Conservation (phyloP, 2,888 invertebrate species). For the Therioaphis trifolii region DNA sequence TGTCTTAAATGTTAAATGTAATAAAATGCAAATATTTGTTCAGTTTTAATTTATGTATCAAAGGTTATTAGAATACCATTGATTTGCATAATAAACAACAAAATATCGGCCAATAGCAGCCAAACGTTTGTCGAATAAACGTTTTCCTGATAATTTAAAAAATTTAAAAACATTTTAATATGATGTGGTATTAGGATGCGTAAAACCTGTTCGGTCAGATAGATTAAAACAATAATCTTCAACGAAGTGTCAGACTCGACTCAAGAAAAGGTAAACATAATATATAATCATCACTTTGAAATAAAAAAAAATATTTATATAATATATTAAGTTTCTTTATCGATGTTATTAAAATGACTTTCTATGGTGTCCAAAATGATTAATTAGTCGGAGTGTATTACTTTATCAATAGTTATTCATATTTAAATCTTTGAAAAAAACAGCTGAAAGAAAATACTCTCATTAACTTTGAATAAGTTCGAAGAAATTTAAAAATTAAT, state of each 20-base stretch:
- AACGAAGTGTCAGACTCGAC: not conserved
- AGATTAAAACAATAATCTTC: not conserved
- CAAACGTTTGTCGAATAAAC: not conserved
- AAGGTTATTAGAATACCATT: not conserved
- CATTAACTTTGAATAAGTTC: too few relatives aligned
- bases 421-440: not conserved
- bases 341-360: not conserved
- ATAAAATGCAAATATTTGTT: slow-evolving; percentile 9
- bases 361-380: not conserved
- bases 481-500: slow-evolving; percentile 2
- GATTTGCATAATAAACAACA: not conserved
- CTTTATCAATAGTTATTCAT: not conserved
- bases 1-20: not conserved
- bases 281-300: not conserved
- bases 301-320: too few relatives aligned
- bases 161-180: not conserved
- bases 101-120: not conserved
- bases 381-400: not conserved
- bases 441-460: not conserved
- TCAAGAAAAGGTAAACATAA: not conserved
- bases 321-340: not conserved
- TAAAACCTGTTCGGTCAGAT: too few relatives aligned
- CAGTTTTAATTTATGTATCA: not conserved
- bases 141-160: not conserved
- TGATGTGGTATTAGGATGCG: too few relatives aligned